Conservation (phyloP, 2,797 vertebrate genomes). For the Natrix natrix region DNA sequence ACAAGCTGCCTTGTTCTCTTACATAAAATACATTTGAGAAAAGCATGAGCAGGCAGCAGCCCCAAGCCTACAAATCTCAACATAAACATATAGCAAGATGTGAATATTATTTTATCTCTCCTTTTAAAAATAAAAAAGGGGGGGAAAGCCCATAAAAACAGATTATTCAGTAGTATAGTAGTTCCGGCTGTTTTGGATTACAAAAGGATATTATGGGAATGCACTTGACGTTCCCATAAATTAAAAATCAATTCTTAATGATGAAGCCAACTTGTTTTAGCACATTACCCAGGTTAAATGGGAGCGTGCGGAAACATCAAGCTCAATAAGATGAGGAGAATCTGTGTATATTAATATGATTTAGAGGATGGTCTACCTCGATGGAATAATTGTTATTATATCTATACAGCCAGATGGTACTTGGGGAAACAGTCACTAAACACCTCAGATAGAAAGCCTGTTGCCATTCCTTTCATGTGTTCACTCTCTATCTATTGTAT, state of each 20-base stretch:
- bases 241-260: constrained; percentile 80
- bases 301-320: constrained; percentile 69
- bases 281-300: constrained; percentile 75
- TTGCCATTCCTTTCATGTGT: constrained; percentile 68
- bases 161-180: constrained; percentile 52
- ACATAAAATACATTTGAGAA: constrained; percentile 58
- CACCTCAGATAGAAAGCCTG: constrained; percentile 59
- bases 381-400: constrained; percentile 77
- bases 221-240: constrained; percentile 71
- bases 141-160: constrained; percentile 65
- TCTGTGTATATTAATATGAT: constrained; percentile 74
- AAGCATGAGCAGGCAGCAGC: constrained; percentile 55
- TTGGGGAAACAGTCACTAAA: constrained; percentile 73
- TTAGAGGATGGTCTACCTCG: constrained; percentile 71
- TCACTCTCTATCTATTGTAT: constrained; percentile 34
- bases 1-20: constrained; percentile 50
- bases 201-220: constrained; percentile 70
- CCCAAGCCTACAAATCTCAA: constrained; percentile 70
- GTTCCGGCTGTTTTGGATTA: constrained; percentile 59
- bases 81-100: constrained; percentile 72
- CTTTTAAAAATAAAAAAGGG: constrained; percentile 7
- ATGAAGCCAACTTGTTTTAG: constrained; percentile 71
- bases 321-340: constrained; percentile 64
- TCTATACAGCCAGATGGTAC: constrained; percentile 78
- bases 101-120: constrained; percentile 61